These are phyloP conservation scores for Hirudinaria manillensis DNA, from an alignment of 2,888 invertebrate species.

Conservation along the genomic window DNA sequence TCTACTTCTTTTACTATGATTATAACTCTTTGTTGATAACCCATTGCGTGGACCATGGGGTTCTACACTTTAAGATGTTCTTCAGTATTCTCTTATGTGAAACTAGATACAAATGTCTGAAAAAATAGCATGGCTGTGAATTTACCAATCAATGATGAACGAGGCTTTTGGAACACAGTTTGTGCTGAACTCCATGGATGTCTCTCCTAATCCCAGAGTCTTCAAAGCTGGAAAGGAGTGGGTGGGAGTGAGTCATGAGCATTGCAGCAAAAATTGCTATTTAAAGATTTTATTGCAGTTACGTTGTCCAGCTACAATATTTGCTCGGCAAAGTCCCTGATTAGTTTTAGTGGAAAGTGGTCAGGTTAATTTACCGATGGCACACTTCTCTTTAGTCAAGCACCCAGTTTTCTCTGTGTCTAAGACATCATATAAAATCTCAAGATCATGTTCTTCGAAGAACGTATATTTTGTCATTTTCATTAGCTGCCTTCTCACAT, in stretches of 20 bases:
- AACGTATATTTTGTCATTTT: slow-evolving; percentile 26
- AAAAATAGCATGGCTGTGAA: too few species aligned
- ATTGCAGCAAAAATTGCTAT: too few species aligned
- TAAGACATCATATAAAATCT: slow-evolving; percentile 25
- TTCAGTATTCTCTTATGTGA: too few species aligned
- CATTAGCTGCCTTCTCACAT: slow-evolving; percentile 20
- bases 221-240: not conserved
- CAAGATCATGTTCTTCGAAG: slow-evolving; percentile 17
- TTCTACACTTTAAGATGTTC: too few species aligned
- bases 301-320: not conserved
- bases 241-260: not conserved
- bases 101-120: too few species aligned
- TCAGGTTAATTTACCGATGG: slow-evolving; percentile 8
- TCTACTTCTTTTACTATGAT: too few species aligned
- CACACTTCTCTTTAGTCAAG: slow-evolving; percentile 24
- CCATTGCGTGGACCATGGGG: too few species aligned
- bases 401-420: slow-evolving; percentile 23
- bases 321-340: not conserved
- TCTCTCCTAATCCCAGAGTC: slow-evolving; percentile 22
- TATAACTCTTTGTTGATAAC: too few species aligned
- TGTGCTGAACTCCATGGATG: not conserved
- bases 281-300: too few species aligned
- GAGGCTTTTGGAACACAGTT: slow-evolving; percentile 7
- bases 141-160: slow-evolving; percentile 17
- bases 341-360: not conserved